Evolutionary conservation across 2,113 vertebrate genomes (phyloP), one percentile per base, ranked within the genome.

Genomic region (Guaruba guarouba): DNA sequence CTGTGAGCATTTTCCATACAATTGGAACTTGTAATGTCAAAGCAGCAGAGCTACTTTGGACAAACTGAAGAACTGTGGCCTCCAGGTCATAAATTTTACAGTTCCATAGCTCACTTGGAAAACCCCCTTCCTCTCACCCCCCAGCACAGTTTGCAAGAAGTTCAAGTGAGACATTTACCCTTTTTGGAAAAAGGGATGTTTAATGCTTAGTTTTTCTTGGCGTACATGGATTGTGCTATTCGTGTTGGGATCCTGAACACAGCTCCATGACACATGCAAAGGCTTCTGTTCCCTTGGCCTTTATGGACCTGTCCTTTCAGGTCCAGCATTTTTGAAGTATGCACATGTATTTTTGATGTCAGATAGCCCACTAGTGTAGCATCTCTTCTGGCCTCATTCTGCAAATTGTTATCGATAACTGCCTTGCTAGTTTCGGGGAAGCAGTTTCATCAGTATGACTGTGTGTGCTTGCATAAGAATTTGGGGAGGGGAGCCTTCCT

Each of bases 31-130:
- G 46, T 63, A 74, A 37, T 86, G 25, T 71, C 51, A 91, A 90
- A 94, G 61, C 61, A 93, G 48, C 37, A 70, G 23, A 68, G 81
- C 17, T 49, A 27, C 81, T 92, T 87, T 86, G 69, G 28, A 37
- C 35, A 78, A 69, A 68, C 35, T 84, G 48, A 75, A 88, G 43
- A 94, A 71, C 23, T 44, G 27, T 82, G 80, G 23, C 31, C 18
- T 92, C 13, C 35, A 68, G 55, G 16, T 92, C 37, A 82, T 79
- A 91, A 43, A 86, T 79, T 71, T 67, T 82, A 48, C 59, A 15
- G 84, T 82, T 97, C 86, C 33, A 35, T 78, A 82, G 27, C 20
- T 92, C 59, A 79, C 33, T 86, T 90, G 18, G 49, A 93, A 93
- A 91, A 15, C 3, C 2, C 11, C 23, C n/a, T 84, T 86, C 19